Evolutionary conservation across 92 coral and sea anemone species (phyloP), one percentile per base, ranked within the genome.

Genomic region (Zoanthus sociatus): DNA sequence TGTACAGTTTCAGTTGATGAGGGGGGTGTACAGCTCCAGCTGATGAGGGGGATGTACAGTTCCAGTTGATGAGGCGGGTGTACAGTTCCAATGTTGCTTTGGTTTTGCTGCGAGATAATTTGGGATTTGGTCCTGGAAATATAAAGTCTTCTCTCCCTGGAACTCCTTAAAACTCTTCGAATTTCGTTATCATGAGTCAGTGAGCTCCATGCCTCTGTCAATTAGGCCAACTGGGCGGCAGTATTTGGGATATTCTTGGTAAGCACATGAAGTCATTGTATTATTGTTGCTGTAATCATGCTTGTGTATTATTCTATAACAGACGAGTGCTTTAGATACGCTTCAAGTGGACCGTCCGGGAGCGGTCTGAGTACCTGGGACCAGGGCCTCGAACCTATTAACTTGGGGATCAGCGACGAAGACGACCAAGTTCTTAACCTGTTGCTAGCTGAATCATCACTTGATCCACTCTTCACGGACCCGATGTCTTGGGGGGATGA

Each of bases 391-490:
- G 86, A 85, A 53, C 67, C 83, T 56, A 75, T 73, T 58, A 91
- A 73, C 78, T 78, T 89, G 78, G 93, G 92, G 53, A 88, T 94
- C 15, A 93, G 92, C 58, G 98, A 96, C 20, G 95, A 90, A 5
- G 98, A 96, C 42, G 96, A 94, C 18, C 92, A 86, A 77, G 98
- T 96, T 17, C 78, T 96, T 20, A 90, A 89, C 86, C 73, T 96
- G 92, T 89, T 96, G 55, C 91, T 96, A 18, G 92, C 94, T 67
- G 98, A 94, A 86, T 84, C 98, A 11, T 76, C 94, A n/a, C 87
- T 81, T 9, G 89, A 85, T 84, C 92, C 91, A 71, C 86, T 93
- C 12, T 77, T 92, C 6, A 63, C 92, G 31, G 98, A 94, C 79
- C 87, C 94, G 21, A 48, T 82, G 20, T 87, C 89, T 32, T 92